Conservation (phyloP, 2,797 vertebrate genomes). For the Australoheros facetus region DNA sequence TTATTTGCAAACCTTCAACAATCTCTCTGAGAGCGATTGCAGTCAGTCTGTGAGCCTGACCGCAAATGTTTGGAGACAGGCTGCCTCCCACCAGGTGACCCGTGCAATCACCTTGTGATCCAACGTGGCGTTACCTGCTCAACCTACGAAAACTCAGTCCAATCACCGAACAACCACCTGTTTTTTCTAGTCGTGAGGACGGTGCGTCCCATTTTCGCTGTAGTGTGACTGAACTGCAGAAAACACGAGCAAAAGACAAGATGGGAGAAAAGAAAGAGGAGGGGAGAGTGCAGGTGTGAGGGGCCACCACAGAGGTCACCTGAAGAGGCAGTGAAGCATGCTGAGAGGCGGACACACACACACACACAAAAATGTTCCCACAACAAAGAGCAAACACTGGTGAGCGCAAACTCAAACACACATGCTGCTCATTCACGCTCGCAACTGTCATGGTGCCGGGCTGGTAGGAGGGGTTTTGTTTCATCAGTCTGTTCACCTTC, state of each 20-base stretch:
- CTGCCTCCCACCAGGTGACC: too few relatives aligned
- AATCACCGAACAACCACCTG: not conserved
- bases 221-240: not conserved
- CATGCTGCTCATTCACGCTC: slow-evolving; percentile 45
- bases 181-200: too few relatives aligned
- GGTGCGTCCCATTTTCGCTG: not conserved
- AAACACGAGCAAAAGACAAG: too few relatives aligned
- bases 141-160: not conserved
- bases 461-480: too few relatives aligned
- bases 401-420: slow-evolving; percentile 28
- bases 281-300: slow-evolving; percentile 17
- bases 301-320: slow-evolving; percentile 69
- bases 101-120: too few relatives aligned
- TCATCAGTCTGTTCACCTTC: too few relatives aligned
- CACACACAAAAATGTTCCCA: slow-evolving; percentile 24
- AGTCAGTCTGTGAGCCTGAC: too few relatives aligned
- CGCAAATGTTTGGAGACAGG: too few relatives aligned
- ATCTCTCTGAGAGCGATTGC: not conserved
- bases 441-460: too few relatives aligned
- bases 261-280: not conserved
- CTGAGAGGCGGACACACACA: slow-evolving; percentile 49
- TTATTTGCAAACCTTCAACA: not conserved
- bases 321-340: slow-evolving; percentile 70
- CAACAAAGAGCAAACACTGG: slow-evolving; percentile 27
- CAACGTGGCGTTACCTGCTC: too few relatives aligned